Percentiles rank a stretch among this genome's conserved stretches.
Evolutionary conservation across 2,888 invertebrate genomes (phyloP).

Genomic region (Folsomia candida): DNA sequence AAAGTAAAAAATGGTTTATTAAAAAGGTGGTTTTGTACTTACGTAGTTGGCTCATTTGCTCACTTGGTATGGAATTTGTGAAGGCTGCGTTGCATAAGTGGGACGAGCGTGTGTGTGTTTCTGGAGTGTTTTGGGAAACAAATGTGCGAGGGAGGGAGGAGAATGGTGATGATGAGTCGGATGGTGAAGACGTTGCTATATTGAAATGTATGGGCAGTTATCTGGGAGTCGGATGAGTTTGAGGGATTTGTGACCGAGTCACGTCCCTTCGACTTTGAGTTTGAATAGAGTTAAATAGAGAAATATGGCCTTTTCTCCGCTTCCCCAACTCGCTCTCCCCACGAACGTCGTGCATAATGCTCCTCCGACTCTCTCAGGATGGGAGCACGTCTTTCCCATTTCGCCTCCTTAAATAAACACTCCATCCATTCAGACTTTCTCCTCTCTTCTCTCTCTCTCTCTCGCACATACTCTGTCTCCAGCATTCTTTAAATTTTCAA

Average conservation of each 20-base stretch:
- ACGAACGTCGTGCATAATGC: too few relatives aligned
- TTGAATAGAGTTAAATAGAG: conserved; percentile 8
- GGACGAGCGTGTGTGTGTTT: too few relatives aligned
- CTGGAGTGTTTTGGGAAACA: neutral
- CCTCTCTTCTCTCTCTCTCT: neutral
- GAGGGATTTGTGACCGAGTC: conserved; percentile 5
- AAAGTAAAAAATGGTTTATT: too few relatives aligned
- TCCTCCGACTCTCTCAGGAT: too few relatives aligned
- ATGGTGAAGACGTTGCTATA: neutral
- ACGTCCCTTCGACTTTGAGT: neutral
- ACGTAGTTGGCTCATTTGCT: too few relatives aligned
- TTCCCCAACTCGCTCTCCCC: neutral
- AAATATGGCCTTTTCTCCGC: conserved; percentile 5
- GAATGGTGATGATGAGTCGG: neutral
- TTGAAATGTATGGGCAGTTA: conserved; percentile 8
- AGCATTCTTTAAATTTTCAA: neutral
- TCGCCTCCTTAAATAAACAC: conserved; percentile 5
- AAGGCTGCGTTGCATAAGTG: too few relatives aligned
- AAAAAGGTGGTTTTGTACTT: too few relatives aligned
- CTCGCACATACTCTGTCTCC: too few relatives aligned
- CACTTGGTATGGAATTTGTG: too few relatives aligned
- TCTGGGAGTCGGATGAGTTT: neutral
- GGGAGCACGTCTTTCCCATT: neutral
- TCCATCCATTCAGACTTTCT: neutral
- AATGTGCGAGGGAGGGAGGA: neutral